Percentiles rank a stretch among this genome's conserved stretches.
phyloP scores from a whole-genome alignment of 2,888 invertebrate species.

The Nemurella pictetii region DNA sequence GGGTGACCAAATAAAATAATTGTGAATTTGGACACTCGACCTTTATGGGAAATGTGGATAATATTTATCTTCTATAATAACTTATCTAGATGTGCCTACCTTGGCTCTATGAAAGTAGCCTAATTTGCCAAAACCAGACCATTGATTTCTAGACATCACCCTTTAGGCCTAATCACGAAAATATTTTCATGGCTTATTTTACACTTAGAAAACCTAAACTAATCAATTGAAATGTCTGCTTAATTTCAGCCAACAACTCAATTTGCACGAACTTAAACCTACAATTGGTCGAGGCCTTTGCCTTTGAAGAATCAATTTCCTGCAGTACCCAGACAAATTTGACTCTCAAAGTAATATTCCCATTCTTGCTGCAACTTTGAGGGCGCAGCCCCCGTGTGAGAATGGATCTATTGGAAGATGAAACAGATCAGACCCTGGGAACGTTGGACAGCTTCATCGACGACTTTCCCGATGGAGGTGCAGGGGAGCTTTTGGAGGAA shows the following conservation, averaged over 20 bases:
- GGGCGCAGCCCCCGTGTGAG: neutral
- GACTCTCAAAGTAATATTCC: neutral
- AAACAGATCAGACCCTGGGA: slow-evolving; percentile 47
- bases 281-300: slow-evolving; percentile 7
- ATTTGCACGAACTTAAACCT: slow-evolving; percentile 3
- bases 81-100: too few relatives aligned
- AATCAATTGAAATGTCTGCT: neutral
- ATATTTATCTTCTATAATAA: too few relatives aligned
- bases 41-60: too few relatives aligned
- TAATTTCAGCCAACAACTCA: neutral
- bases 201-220: too few relatives aligned
- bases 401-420: slow-evolving; percentile 50
- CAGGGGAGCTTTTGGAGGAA: slow-evolving; percentile 49
- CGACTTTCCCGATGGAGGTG: neutral
- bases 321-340: neutral
- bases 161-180: too few relatives aligned
- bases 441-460: slow-evolving; percentile 46
- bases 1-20: too few relatives aligned
- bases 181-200: too few relatives aligned
- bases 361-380: neutral
- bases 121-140: too few relatives aligned
- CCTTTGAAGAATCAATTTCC: neutral
- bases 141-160: too few relatives aligned
- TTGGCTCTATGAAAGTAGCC: too few relatives aligned
- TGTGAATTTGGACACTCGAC: too few relatives aligned